Evolutionary conservation across 2,113 vertebrate genomes (phyloP).

Genomic region (Raja brachyura): DNA sequence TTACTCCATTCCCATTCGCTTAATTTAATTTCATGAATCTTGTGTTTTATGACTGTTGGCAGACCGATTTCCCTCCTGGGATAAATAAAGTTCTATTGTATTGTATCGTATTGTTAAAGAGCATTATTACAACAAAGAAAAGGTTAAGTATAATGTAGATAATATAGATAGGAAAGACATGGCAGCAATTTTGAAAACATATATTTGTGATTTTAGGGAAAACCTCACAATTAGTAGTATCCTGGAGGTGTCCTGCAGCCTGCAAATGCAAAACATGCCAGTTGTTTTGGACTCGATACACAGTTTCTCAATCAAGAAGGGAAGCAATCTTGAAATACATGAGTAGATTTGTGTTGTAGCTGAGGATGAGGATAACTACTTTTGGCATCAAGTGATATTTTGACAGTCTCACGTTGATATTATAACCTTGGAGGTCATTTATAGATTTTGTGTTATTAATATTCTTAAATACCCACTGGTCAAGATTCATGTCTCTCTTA

Average conservation of each 20-base stretch:
- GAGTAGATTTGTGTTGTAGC: neutral
- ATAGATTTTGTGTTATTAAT: neutral
- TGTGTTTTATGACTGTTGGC: too few species aligned
- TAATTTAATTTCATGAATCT: too few species aligned
- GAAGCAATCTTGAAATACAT: neutral
- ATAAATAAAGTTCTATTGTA: too few species aligned
- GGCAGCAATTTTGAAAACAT: neutral
- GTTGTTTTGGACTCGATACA: neutral
- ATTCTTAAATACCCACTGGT: slow-evolving; percentile 10
- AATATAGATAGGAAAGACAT: too few species aligned
- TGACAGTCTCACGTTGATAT: neutral
- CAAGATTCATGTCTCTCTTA: neutral
- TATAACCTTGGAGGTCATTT: neutral
- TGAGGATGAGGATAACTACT: neutral
- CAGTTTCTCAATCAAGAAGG: neutral
- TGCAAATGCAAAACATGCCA: neutral
- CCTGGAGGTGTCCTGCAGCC: neutral
- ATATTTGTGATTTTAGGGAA: neutral
- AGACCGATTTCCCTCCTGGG: too few species aligned
- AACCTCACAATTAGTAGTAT: neutral
- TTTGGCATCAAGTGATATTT: neutral
- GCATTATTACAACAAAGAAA: neutral
- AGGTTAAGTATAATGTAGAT: too few species aligned
- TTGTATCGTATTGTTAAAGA: neutral
- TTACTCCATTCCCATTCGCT: neutral